Base-by-base conservation (phyloP, 2,113 vertebrate genomes). In the Seriola aureovittata region DNA sequence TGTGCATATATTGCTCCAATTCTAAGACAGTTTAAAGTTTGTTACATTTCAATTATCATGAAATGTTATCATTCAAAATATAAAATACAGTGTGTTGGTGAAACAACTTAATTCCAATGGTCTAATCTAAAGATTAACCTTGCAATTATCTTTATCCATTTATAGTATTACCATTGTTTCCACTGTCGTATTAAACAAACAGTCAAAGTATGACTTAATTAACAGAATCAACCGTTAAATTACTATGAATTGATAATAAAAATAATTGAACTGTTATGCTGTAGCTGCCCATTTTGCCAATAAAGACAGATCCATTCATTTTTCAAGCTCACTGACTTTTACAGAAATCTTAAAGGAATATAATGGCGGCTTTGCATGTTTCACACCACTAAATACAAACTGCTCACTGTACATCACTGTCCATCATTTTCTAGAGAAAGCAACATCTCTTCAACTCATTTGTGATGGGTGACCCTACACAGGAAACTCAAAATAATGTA, bases 281-380 rank as follows among this genome's bases (percentile, higher is more conserved):
- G 34, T 21, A 38, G 34, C 34, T 40, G 19, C 21, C 19, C 9
- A n/a, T 12, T 75, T 60, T 11, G 3, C 34, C n/a, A 40, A 38
- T 54, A 66, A 65, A 67, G 12, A 81, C 3, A 50, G 11, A n/a
- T 0, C 7, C 14, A 40, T 78, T 60, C 60, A 60, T 36, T 55
- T 17, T 44, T 78, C 5, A 34, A 14, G 36, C 42, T 32, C 2
- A 25, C 3, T 6, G 2, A 48, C 36, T 23, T 64, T 50, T 54
- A 34, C 32, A 81, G 9, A 66, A 19, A 12, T 38, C 17, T 65
- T 44, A 57, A 55, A 69, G 17, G 40, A 46, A 64, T 14, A 3
- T 67, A 55, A 29, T 48, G 8, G 44, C 23, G 11, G 44, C 32
- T 65, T 64, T 71, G 3, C 14, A 54, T 75, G 23, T 71, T 75